phyloP scores from a whole-genome alignment of 2,888 invertebrate genomes.

The Philaethria dido region DNA sequence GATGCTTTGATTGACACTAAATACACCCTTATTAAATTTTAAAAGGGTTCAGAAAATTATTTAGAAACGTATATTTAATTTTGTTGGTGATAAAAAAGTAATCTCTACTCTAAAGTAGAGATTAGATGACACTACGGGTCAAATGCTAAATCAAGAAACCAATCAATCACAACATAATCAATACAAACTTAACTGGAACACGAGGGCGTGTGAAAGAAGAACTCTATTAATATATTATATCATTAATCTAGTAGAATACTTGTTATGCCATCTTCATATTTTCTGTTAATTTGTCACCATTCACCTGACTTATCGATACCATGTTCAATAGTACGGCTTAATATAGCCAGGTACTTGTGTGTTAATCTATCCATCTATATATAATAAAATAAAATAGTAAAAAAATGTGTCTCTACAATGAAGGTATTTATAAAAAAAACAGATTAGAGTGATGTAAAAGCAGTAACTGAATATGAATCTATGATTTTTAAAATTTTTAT shows the following conservation, averaged over 20 bases:
- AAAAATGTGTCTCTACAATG: no score
- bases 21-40: no score
- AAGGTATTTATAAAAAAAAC: no score
- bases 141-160: conserved; percentile 15
- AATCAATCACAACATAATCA: conserved; percentile 29
- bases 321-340: conserved; percentile 7
- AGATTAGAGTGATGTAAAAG: no score
- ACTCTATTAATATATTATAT: conserved; percentile 16
- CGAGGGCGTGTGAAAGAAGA: conserved; percentile 17
- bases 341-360: background rate
- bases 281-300: conserved; percentile 9
- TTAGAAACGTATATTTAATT: background rate
- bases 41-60: no score
- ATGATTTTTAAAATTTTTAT: no score
- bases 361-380: no score
- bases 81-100: background rate
- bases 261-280: conserved; percentile 1
- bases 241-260: background rate
- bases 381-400: no score
- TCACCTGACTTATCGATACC: background rate
- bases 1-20: no score
- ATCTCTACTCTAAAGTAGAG: background rate
- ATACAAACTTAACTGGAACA: conserved; percentile 21
- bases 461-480: no score
- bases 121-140: background rate